Conservation (phyloP, 2,113 vertebrate species). For the Gracilinanus agilis region DNA sequence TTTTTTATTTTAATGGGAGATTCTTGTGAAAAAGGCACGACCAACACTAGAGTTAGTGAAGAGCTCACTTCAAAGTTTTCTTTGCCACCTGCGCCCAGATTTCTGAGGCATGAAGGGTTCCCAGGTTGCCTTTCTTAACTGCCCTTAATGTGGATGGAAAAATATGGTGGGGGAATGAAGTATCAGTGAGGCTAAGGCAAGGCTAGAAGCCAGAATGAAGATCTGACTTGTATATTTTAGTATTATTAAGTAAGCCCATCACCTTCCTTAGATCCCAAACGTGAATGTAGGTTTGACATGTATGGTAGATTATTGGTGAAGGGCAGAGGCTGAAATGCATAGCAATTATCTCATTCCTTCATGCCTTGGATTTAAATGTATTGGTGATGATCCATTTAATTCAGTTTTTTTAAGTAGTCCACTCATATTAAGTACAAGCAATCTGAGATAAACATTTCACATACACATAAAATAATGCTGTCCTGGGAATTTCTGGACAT, state of each 20-base stretch:
- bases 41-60: conserved; percentile 77
- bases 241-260: conserved; percentile 81
- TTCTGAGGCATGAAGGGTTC: conserved; percentile 78
- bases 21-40: conserved; percentile 84
- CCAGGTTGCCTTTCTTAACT: conserved; percentile 64
- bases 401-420: not conserved
- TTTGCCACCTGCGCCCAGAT: conserved; percentile 86
- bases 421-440: not conserved
- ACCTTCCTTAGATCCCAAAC: conserved; percentile 62
- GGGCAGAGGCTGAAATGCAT: conserved; percentile 63
- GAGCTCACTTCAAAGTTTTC: conserved; percentile 85
- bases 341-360: conserved; percentile 63
- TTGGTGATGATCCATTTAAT: not conserved
- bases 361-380: conserved; percentile 33
- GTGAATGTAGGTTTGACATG: conserved; percentile 63
- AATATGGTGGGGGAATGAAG: conserved; percentile 48
- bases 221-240: conserved; percentile 76
- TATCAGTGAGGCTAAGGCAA: conserved; percentile 46
- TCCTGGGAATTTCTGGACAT: not conserved
- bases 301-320: conserved; percentile 59
- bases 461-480: not conserved
- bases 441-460: not conserved
- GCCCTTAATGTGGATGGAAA: conserved; percentile 57
- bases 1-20: conserved; percentile 87
- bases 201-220: conserved; percentile 57